Evolutionary conservation across 2,888 invertebrate species (phyloP), one percentile per base, ranked within the genome.

Genomic region (Cosmopolites sordidus): DNA sequence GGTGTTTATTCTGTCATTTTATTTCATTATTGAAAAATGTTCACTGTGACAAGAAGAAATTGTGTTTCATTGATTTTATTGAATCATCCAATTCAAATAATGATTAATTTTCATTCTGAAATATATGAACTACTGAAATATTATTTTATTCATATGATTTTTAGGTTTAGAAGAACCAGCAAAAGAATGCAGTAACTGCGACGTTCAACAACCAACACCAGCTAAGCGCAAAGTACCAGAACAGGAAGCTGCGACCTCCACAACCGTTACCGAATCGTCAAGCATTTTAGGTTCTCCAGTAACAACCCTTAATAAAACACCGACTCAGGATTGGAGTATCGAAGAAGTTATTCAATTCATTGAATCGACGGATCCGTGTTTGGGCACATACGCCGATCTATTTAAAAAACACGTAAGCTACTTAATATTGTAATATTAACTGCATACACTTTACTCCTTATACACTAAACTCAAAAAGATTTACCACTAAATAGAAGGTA

Each of bases 291-390:
- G 69, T 52, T 65, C 68, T 12, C 61, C 65, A 11, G 50, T 65
- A 15, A 56, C 63, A 15, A 64, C 73, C 51, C 69, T 77, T 16
- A 70, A 75, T 43, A 78, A 77, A 51, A 73, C 79, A 29, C 81
- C 81, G 48, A 89, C 91, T 16, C 81, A 82, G 16, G 91, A 92
- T 67, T 97, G 96, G 97, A 85, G 89, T 12, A 92, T 95, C 16
- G 95, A 96, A 69, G 93, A 96, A 70, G 96, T 96, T 52, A 94
- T 95, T 66, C 86, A 88, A 59, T 89, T 91, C 74, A 93, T 97
- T 59, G 87, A 87, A 51, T 84, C 86, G 54, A 84, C 88, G 16
- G 96, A 96, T 75, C 83, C 86, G 30, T 86, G 87, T 45, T 79
- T 96, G 44, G 86, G 88, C 11, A 82, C 87, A 1, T 92, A 95